Evolutionary conservation across 1,140 invertebrate species (phyloP).

Genomic region (Plectus sambesii): DNA sequence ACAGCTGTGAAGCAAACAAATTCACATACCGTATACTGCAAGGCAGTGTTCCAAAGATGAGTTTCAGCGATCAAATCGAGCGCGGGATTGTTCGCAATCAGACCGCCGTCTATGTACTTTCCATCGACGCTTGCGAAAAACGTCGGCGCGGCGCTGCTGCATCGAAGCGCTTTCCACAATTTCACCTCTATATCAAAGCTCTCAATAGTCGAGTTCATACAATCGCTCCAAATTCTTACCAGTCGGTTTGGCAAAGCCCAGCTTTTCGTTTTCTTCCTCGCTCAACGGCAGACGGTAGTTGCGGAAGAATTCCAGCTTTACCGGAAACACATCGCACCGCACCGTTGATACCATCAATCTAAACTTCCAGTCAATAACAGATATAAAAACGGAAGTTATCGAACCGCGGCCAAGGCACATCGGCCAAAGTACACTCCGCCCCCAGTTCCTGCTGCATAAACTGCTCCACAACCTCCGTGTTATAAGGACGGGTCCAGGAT

Average conservation of each 20-base stretch:
- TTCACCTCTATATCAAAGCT: conserved; percentile 61
- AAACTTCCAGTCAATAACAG: conserved; percentile 8
- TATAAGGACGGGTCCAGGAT: conserved; percentile 41
- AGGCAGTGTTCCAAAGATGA: conserved; percentile 70
- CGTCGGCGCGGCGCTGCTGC: conserved; percentile 78
- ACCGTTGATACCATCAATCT: conserved; percentile 79
- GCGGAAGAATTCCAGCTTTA: conserved; percentile 81
- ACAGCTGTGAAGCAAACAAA: too few relatives aligned
- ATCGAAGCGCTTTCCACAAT: conserved; percentile 26
- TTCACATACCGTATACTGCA: too few relatives aligned
- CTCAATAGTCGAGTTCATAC: too few relatives aligned
- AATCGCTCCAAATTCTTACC: too few relatives aligned
- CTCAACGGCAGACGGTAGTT: conserved; percentile 66
- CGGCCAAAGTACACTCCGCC: conserved; percentile 67
- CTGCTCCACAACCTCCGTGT: conserved; percentile 67
- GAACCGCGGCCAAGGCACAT: conserved; percentile 67
- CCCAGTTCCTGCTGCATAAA: conserved; percentile 79
- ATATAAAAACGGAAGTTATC: too few relatives aligned
- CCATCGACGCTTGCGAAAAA: conserved; percentile 69
- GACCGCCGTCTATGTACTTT: conserved; percentile 76
- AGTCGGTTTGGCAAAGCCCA: conserved; percentile 50
- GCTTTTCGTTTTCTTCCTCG: conserved; percentile 41
- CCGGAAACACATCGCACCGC: conserved; percentile 76
- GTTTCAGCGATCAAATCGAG: conserved; percentile 84
- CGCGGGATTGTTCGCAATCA: conserved; percentile 93